Conservation (phyloP, 2,888 invertebrate species). For the Cylindroiulus punctatus region DNA sequence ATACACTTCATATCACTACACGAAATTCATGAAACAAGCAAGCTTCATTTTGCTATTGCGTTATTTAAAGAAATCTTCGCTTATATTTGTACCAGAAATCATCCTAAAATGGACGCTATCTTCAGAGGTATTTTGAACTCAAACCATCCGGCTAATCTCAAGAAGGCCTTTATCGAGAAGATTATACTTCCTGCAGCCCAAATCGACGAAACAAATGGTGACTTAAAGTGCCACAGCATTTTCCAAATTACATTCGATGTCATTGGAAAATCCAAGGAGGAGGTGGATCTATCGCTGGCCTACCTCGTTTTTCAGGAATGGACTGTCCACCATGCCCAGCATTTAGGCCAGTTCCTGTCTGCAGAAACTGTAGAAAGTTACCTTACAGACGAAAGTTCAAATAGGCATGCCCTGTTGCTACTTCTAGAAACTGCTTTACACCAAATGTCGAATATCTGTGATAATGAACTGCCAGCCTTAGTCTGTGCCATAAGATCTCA, state of each 20-base stretch:
- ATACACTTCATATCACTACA: too few relatives aligned
- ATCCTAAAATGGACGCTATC: slow-evolving; percentile 53
- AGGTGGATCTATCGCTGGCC: not conserved
- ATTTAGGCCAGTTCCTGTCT: slow-evolving; percentile 44
- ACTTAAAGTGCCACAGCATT: slow-evolving; percentile 47
- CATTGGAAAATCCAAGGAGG: slow-evolving; percentile 12
- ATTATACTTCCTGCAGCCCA: slow-evolving; percentile 48
- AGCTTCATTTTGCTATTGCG: too few relatives aligned
- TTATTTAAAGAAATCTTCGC: not conserved
- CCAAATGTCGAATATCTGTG: not conserved
- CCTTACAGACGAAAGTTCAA: not conserved
- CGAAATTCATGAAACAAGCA: too few relatives aligned
- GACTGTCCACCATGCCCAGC: slow-evolving; percentile 27
- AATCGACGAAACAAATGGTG: not conserved
- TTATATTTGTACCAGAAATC: not conserved
- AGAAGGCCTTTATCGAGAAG: slow-evolving; percentile 52
- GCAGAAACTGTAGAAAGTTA: not conserved
- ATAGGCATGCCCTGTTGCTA: slow-evolving; percentile 11
- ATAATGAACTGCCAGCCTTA: not conserved
- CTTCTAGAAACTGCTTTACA: slow-evolving; percentile 5
- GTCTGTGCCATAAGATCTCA: slow-evolving; percentile 11
- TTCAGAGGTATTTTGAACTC: slow-evolving; percentile 55
- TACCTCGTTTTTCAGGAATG: slow-evolving; percentile 31
- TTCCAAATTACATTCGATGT: slow-evolving; percentile 26
- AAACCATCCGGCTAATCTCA: slow-evolving; percentile 36